These are phyloP conservation scores for Acanthosepion lycidas DNA, from an alignment of 2,888 invertebrate genomes.

Conservation along the genomic window DNA sequence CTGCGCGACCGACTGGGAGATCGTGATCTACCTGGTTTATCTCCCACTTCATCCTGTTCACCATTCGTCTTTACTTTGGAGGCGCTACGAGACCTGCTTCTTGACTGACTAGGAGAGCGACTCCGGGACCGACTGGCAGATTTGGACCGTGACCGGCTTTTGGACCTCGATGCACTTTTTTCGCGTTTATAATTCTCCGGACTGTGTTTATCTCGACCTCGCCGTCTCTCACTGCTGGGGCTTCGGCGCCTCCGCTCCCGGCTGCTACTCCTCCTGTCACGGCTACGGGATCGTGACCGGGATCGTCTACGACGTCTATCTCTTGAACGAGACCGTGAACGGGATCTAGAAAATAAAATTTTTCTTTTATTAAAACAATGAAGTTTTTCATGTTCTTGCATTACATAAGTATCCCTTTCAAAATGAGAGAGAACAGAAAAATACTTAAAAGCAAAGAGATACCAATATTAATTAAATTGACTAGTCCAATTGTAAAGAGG, in stretches of 20 bases:
- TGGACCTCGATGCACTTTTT: slow-evolving; percentile 46
- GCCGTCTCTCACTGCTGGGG: slow-evolving; percentile 44
- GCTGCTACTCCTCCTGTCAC: slow-evolving; percentile 50
- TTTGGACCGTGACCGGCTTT: slow-evolving; percentile 44
- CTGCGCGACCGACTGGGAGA: slow-evolving; percentile 42
- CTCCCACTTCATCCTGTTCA: slow-evolving; percentile 42
- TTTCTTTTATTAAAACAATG: not conserved
- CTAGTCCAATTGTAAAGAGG: no score
- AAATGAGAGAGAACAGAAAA: no score
- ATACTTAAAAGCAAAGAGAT: no score
- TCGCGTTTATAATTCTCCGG: slow-evolving; percentile 10
- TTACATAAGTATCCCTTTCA: no score
- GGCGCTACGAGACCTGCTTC: slow-evolving; percentile 47
- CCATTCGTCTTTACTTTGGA: slow-evolving; percentile 48
- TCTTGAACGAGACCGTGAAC: slow-evolving; percentile 51
- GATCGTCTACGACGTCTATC: slow-evolving; percentile 50
- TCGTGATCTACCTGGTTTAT: not conserved
- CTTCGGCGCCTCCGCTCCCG: slow-evolving; percentile 50
- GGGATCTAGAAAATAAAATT: not conserved
- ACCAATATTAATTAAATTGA: no score
- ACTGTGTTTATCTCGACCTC: slow-evolving; percentile 37
- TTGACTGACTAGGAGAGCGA: slow-evolving; percentile 50
- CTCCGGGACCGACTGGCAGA: slow-evolving; percentile 48
- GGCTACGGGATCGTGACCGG: slow-evolving; percentile 44
- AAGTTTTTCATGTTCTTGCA: no score